phyloP scores from a whole-genome alignment of 2,888 invertebrate species.

The Campopleginae sp. region DNA sequence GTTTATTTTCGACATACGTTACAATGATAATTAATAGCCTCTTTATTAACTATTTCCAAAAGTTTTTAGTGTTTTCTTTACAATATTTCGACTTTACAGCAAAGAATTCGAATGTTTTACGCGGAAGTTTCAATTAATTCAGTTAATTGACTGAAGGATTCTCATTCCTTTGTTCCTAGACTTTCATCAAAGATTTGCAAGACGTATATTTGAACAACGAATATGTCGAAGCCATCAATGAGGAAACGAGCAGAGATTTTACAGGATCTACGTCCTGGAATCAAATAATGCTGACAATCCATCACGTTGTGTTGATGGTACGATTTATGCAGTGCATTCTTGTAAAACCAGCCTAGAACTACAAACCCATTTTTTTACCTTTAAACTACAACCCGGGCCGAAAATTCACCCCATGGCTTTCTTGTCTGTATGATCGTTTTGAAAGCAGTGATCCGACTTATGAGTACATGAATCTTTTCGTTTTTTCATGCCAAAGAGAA shows the following conservation, averaged over 20 bases:
- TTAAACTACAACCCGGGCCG: no score
- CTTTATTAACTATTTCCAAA: background rate
- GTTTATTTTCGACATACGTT: background rate
- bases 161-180: constrained; percentile 17
- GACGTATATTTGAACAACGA: constrained; percentile 44
- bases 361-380: no score
- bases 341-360: background rate
- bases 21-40: background rate
- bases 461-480: no score
- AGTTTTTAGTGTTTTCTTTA: no score
- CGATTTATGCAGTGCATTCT: background rate
- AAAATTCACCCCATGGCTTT: no score
- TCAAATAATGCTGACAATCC: constrained; percentile 56
- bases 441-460: no score
- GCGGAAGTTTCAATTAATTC: background rate
- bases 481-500: no score
- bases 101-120: background rate
- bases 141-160: background rate
- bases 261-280: constrained; percentile 47
- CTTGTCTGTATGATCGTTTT: no score
- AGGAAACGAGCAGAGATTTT: constrained; percentile 21
- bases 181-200: constrained; percentile 39
- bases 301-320: constrained; percentile 46
- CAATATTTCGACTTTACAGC: background rate
- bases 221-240: constrained; percentile 49